Evolutionary conservation across 2,888 invertebrate genomes (phyloP), one percentile per base, ranked within the genome.

Genomic region (Clanis bilineata): DNA sequence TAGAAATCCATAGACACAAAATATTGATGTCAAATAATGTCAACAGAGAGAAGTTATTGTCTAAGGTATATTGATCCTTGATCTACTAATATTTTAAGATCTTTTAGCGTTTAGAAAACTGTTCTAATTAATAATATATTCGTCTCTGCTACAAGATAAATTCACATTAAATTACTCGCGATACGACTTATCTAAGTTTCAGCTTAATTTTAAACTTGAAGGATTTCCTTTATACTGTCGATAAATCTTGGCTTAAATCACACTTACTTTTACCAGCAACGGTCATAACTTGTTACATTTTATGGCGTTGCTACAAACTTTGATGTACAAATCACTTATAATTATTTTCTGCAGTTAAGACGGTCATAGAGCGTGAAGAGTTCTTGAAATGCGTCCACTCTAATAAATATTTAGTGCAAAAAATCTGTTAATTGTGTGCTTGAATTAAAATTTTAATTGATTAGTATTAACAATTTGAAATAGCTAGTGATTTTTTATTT

Each of bases 291-390:
- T 62, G 62, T 68, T 71, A 72, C 67, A 75, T 67, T 70, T 67
- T 77, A 81, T 79, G 77, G 79, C 80, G 79, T 80, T 77, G 79
- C 79, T 72, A 71, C 51, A 58, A 18, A 39, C 28, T 23, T 58
- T 38, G 57, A 58, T 39, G 38, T 51, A 58, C 28, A 58, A 57
- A 57, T 56, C 39, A 58, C 47, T 58, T 41, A 58, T 21, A 21
- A 43, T 28, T 38, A 51, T 28, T 39, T 39, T 51, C 39, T 45
- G 23, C n/a, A 21, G 28, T 58, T 51, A 18, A 51, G 28, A 58
- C 47, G 51, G 18, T 51, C 28, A 47, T 12, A 12, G 39, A 58
- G 18, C 25, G 18, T 58, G 6, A 39, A 15, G 58, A 51, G 25
- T 22, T 38, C 22, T n/a, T 5, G 6, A 18, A 18, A 21, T 23